Conservation (phyloP, 2,797 vertebrate genomes). For the Garrulus glandarius region DNA sequence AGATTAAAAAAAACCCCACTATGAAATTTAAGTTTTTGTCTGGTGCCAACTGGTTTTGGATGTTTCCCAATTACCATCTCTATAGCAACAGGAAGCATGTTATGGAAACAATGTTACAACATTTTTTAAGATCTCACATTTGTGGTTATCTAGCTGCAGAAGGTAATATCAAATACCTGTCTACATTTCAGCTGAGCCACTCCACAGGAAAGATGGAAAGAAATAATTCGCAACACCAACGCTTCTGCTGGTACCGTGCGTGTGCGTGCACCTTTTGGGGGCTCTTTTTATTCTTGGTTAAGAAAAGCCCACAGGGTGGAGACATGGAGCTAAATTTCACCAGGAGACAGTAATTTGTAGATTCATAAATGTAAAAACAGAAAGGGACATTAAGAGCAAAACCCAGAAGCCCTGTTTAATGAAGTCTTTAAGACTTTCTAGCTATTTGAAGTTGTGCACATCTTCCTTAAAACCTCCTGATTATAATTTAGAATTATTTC, state of each 20-base stretch:
- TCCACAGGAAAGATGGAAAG: background rate
- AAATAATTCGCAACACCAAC: background rate
- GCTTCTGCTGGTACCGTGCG: background rate
- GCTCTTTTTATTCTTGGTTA: background rate
- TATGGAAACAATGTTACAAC: background rate
- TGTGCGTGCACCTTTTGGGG: background rate
- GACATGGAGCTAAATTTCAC: conserved; percentile 64
- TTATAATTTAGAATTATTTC: background rate
- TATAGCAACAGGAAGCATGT: background rate
- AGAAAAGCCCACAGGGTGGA: conserved; percentile 68
- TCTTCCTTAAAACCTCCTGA: background rate
- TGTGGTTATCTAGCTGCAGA: background rate
- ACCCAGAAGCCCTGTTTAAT: background rate
- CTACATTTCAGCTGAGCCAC: background rate
- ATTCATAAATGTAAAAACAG: background rate
- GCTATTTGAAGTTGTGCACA: background rate
- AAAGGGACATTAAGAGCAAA: background rate
- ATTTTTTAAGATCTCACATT: background rate
- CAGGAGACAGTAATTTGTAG: background rate
- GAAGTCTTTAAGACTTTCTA: background rate
- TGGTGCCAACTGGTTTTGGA: background rate
- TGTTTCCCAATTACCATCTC: background rate
- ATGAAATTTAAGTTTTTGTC: background rate
- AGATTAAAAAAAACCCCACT: accelerated
- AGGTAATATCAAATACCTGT: background rate